Evolutionary conservation across 2,113 vertebrate genomes (phyloP).

Genomic region (Anser cygnoides): DNA sequence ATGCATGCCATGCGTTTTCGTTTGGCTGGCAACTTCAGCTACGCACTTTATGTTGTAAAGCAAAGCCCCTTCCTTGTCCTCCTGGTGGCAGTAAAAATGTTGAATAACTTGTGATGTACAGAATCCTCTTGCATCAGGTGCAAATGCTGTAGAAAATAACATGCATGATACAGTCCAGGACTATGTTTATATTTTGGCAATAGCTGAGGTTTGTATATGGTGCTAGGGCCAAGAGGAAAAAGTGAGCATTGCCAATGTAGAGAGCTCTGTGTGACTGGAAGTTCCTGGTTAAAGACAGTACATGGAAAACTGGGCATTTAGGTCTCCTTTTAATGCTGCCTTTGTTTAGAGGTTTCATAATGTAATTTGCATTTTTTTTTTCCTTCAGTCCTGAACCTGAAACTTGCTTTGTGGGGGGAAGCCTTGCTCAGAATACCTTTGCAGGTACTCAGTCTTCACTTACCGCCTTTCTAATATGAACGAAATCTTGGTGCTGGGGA

Average conservation of each 20-base stretch:
- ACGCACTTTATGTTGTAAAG: background rate
- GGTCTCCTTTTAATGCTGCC: background rate
- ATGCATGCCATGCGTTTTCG: background rate
- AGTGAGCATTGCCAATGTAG: background rate
- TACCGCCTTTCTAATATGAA: background rate
- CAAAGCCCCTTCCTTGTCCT: conserved; percentile 28
- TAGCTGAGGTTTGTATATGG: background rate
- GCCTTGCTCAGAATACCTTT: background rate
- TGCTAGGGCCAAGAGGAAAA: background rate
- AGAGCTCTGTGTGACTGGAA: background rate
- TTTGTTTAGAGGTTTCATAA: background rate
- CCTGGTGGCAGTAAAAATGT: conserved; percentile 62
- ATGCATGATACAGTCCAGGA: background rate
- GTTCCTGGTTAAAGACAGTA: background rate
- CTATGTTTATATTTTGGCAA: background rate
- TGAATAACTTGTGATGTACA: background rate
- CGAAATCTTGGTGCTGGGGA: background rate
- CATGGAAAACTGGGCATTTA: background rate
- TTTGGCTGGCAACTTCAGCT: background rate
- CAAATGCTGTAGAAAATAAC: background rate
- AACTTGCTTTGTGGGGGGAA: background rate
- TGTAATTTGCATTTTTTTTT: background rate
- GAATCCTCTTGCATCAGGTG: background rate
- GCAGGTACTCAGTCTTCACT: background rate
- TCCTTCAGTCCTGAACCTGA: background rate